phyloP scores from a whole-genome alignment of 2,888 invertebrate species.

The Brachyptera risi region DNA sequence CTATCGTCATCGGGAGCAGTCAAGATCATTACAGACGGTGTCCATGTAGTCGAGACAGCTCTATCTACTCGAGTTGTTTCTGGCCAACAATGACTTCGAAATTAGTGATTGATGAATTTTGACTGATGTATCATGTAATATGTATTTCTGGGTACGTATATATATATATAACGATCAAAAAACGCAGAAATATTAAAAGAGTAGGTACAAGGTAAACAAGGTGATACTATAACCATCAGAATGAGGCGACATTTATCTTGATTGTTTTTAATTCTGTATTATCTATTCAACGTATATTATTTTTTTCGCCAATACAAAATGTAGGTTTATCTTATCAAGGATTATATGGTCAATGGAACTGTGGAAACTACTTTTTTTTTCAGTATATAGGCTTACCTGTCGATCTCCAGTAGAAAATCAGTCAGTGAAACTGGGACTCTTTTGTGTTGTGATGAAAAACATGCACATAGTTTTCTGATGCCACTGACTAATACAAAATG shows the following conservation, averaged over 20 bases:
- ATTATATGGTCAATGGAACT: no score
- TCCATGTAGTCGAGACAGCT: neutral
- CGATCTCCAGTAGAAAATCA: no score
- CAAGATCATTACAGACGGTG: neutral
- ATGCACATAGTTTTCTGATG: constrained; percentile 4
- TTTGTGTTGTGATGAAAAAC: constrained; percentile 9
- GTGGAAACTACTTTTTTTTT: no score
- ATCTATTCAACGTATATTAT: neutral
- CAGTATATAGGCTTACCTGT: no score
- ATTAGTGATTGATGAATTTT: no score
- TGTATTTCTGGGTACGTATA: no score
- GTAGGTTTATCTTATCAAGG: neutral
- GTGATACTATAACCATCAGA: neutral
- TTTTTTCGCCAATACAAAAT: neutral
- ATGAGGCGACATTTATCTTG: neutral
- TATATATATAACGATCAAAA: neutral
- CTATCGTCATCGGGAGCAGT: neutral
- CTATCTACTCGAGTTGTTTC: neutral
- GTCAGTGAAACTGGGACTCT: constrained; percentile 5
- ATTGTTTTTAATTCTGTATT: neutral
- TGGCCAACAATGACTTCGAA: neutral
- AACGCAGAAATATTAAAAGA: neutral
- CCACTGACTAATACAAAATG: neutral
- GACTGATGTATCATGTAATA: neutral
- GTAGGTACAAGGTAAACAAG: no score